Conservation (phyloP, 1,140 invertebrate genomes). For the Pygmarrhopalites habei region DNA sequence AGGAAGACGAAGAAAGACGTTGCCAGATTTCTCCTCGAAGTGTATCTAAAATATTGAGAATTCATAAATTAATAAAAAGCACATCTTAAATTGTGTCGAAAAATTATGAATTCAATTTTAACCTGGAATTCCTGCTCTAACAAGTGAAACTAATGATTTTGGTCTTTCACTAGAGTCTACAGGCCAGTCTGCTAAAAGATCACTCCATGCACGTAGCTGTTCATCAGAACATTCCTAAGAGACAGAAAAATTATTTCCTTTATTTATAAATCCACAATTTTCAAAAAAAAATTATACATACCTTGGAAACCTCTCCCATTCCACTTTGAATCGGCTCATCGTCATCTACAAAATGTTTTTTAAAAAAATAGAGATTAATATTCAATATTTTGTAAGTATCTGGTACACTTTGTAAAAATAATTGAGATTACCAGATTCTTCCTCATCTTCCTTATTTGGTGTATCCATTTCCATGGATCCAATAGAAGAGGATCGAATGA, state of each 20-base stretch:
- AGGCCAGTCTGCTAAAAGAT: slow-evolving; percentile 73
- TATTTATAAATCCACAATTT: no score
- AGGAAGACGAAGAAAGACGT: slow-evolving; percentile 77
- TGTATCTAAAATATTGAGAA: slow-evolving; percentile 56
- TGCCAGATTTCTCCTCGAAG: slow-evolving; percentile 96
- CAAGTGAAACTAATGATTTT: slow-evolving; percentile 65
- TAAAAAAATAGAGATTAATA: no score
- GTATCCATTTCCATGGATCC: slow-evolving; percentile 65
- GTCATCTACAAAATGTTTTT: slow-evolving; percentile 63
- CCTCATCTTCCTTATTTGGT: slow-evolving; percentile 60
- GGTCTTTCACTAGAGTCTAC: slow-evolving; percentile 51
- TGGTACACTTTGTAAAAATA: no score
- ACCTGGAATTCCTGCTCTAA: slow-evolving; percentile 76
- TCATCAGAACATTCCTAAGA: slow-evolving; percentile 88
- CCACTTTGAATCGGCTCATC: slow-evolving; percentile 95
- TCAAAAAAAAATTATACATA: no score
- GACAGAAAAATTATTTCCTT: no score
- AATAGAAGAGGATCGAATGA: slow-evolving; percentile 65
- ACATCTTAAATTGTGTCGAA: not conserved
- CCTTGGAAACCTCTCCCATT: slow-evolving; percentile 91
- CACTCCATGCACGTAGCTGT: slow-evolving; percentile 85
- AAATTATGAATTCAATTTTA: not conserved
- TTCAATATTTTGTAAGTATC: no score
- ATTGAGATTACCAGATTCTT: no score
- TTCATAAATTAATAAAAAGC: not conserved